Conservation (phyloP, 2,797 vertebrate genomes). For the Diplodus sargus region DNA sequence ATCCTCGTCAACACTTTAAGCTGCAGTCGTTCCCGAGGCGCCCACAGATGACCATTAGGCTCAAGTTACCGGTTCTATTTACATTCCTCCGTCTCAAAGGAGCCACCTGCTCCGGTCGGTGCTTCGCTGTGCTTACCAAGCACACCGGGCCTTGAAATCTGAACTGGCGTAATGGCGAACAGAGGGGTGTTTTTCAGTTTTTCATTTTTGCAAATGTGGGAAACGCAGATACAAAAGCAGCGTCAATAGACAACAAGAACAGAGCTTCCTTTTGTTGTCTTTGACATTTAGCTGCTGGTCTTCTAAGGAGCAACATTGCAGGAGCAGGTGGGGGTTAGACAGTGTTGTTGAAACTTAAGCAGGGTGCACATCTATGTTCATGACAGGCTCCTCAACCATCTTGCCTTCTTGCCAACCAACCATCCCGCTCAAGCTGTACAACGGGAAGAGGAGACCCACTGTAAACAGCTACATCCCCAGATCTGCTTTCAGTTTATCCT, state of each 20-base stretch:
- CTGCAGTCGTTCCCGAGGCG: slow-evolving; percentile 8
- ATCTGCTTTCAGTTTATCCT: background rate
- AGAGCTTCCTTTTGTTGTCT: background rate
- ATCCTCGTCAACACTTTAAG: slow-evolving; percentile 49
- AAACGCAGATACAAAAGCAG: slow-evolving; percentile 21
- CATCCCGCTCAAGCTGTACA: background rate
- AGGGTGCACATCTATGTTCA: background rate
- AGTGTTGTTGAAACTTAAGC: background rate
- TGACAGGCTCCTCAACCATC: background rate
- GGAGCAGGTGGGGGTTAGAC: slow-evolving; percentile 1
- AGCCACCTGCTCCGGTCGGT: slow-evolving; percentile 33
- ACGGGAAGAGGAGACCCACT: background rate
- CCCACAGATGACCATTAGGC: slow-evolving; percentile 3
- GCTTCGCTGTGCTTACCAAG: slow-evolving; percentile 20
- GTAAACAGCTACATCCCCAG: background rate
- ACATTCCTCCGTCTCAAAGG: slow-evolving; percentile 49
- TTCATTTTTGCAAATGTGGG: slow-evolving; percentile 20
- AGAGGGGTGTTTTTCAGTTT: slow-evolving; percentile 9
- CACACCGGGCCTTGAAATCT: slow-evolving; percentile 22
- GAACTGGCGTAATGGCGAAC: background rate
- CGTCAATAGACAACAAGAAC: background rate
- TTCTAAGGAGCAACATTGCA: background rate
- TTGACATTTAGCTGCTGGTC: background rate
- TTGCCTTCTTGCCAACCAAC: no score
- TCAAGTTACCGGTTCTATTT: slow-evolving; percentile 67